A percentile compares a stretch with the other conserved stretches of the same genome.
phyloP scores from a whole-genome alignment of 2,113 vertebrate genomes.

The Microcebus griseorufus region DNA sequence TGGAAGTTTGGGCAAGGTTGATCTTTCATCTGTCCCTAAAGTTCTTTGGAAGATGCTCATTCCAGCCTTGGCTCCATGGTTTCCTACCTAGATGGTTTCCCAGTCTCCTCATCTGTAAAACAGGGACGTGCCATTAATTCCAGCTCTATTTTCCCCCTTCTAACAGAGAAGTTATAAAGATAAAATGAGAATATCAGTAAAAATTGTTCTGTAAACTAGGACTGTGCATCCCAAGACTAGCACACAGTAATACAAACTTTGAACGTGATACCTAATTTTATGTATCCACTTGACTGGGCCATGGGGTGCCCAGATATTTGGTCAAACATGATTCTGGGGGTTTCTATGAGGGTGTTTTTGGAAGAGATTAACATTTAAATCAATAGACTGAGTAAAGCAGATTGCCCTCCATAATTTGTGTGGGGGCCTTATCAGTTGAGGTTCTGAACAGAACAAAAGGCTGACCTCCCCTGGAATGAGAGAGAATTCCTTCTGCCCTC shows the following conservation, averaged over 20 bases:
- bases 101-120: neutral
- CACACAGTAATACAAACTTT: neutral
- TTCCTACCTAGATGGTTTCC: neutral
- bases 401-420: neutral
- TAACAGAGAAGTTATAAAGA: neutral
- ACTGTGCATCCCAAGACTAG: neutral
- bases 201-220: neutral
- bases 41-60: neutral
- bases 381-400: neutral
- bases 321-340: neutral
- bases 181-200: neutral
- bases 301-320: neutral
- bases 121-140: neutral
- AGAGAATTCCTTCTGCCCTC: neutral
- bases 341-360: neutral
- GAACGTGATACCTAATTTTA: neutral
- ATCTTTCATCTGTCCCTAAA: neutral
- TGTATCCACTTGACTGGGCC: neutral
- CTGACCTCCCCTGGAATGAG: neutral
- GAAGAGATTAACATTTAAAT: neutral
- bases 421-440: neutral
- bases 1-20: neutral
- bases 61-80: neutral
- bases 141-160: neutral
- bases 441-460: neutral